phyloP scores from a whole-genome alignment of 2,797 vertebrate species.

The Pampus argenteus region DNA sequence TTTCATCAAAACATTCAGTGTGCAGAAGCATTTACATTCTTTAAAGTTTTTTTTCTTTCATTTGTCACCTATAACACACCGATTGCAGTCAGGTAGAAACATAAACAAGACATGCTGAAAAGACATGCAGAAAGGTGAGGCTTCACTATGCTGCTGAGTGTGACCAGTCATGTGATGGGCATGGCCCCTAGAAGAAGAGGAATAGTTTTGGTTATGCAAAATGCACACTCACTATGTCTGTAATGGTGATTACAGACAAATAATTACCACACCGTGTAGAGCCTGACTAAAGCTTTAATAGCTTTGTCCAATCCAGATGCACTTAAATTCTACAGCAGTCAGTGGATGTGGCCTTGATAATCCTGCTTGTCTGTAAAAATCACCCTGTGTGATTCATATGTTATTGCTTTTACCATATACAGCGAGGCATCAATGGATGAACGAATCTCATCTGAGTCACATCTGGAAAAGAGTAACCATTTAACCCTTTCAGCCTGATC shows the following conservation, averaged over 20 bases:
- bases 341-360: not conserved
- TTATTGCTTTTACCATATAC: not conserved
- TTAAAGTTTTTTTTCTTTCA: too few species aligned
- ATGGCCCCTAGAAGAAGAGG: not conserved
- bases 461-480: constrained; percentile 12
- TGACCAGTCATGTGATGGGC: not conserved
- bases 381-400: not conserved
- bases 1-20: too few species aligned
- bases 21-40: too few species aligned
- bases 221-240: too few species aligned
- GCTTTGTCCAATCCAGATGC: not conserved
- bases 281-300: not conserved
- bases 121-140: not conserved
- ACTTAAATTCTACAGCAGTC: not conserved
- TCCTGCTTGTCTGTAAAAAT: not conserved
- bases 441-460: not conserved
- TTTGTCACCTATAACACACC: too few species aligned
- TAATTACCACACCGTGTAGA: too few species aligned
- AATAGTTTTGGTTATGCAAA: too few species aligned
- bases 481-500: constrained; percentile 9
- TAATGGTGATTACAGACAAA: too few species aligned
- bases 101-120: not conserved
- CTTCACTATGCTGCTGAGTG: not conserved
- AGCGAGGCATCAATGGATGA: not conserved
- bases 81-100: not conserved